Evolutionary conservation across 2,888 invertebrate genomes (phyloP).

Genomic region (Yponomeuta malinellus): DNA sequence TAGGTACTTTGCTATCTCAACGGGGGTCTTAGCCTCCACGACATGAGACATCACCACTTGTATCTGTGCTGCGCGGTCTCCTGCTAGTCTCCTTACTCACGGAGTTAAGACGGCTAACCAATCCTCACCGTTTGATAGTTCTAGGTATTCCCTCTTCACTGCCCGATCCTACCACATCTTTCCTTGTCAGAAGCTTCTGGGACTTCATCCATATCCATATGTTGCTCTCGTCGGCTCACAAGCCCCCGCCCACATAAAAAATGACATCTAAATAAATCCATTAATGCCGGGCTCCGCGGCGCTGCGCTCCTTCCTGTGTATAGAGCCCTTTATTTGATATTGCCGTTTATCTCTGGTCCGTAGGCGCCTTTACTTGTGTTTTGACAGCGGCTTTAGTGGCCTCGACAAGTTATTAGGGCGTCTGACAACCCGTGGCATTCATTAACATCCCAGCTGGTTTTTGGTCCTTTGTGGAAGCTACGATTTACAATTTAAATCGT

Average conservation of each 20-base stretch:
- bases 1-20: too few species aligned
- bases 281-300: slow-evolving; percentile 43
- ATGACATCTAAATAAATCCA: slow-evolving; percentile 77
- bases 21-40: too few species aligned
- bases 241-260: slow-evolving; percentile 76
- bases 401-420: slow-evolving; percentile 17
- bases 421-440: slow-evolving; percentile 3
- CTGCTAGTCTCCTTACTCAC: too few species aligned
- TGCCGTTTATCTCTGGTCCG: slow-evolving; percentile 36
- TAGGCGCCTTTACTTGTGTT: slow-evolving; percentile 66
- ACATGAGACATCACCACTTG: too few species aligned
- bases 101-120: too few species aligned
- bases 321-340: slow-evolving; percentile 59
- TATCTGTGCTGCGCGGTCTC: too few species aligned
- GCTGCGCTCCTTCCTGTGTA: slow-evolving; percentile 62
- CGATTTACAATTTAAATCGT: slow-evolving; percentile 2
- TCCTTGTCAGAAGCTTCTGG: too few species aligned
- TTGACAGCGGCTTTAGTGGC: slow-evolving; percentile 46
- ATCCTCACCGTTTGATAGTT: too few species aligned
- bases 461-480: neutral
- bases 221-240: slow-evolving; percentile 44
- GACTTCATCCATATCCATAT: slow-evolving; percentile 42
- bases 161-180: too few species aligned
- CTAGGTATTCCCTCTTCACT: too few species aligned
- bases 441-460: neutral